Percentiles rank a stretch among this genome's conserved stretches.
These are phyloP conservation scores for Eurystomus glaucurus DNA, from an alignment of 2,797 vertebrate genomes.

Conservation along the genomic window DNA sequence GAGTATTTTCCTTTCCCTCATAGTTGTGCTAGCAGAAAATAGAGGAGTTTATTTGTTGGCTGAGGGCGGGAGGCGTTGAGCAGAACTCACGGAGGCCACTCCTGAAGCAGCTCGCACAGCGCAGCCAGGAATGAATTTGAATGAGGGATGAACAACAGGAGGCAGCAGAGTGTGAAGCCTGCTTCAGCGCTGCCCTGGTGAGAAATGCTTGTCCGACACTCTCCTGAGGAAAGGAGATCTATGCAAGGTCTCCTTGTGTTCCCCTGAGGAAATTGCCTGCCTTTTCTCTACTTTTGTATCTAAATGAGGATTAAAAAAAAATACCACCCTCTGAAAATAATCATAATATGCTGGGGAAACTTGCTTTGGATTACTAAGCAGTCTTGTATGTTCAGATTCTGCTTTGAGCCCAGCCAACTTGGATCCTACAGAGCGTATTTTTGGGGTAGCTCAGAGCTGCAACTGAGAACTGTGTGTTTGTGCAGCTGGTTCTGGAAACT, in stretches of 20 bases:
- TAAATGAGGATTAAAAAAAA: background rate
- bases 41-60: fast-evolving
- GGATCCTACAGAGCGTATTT: background rate
- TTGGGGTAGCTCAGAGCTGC: background rate
- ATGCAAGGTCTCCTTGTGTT: background rate
- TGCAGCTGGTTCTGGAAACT: slow-evolving; percentile 38
- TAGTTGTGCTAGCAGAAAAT: background rate
- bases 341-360: background rate
- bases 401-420: background rate
- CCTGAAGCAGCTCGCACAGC: background rate
- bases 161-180: slow-evolving; percentile 32
- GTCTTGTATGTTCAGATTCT: background rate
- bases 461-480: background rate
- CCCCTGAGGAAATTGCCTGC: background rate
- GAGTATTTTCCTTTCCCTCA: background rate
- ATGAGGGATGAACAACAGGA: background rate
- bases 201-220: fast-evolving
- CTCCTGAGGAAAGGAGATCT: background rate
- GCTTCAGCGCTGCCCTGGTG: background rate
- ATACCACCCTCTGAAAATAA: background rate
- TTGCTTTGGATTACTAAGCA: background rate
- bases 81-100: fast-evolving
- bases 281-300: background rate
- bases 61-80: no score
- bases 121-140: background rate